Evolutionary conservation across 2,113 vertebrate genomes (phyloP).

Genomic region (Mionectes macconnelli): DNA sequence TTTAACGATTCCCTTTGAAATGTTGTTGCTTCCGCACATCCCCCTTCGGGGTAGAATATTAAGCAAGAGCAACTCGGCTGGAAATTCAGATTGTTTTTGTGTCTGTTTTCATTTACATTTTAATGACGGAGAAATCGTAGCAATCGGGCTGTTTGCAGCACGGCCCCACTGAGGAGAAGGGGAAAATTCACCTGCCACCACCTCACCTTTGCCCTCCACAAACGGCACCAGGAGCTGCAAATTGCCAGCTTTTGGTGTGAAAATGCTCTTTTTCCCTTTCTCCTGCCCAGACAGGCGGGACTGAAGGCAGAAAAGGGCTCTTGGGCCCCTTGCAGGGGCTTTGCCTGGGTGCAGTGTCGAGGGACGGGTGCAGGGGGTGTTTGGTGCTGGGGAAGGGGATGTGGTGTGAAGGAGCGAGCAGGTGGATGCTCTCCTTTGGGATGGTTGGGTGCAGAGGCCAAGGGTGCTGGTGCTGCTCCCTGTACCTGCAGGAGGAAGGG

Average conservation of each 20-base stretch:
- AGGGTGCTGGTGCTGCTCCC: not conserved
- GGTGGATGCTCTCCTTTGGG: not conserved
- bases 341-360: not conserved
- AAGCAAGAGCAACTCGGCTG: slow-evolving; percentile 70
- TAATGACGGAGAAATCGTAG: slow-evolving; percentile 40
- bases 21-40: slow-evolving; percentile 56
- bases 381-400: not conserved
- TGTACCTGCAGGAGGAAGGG: not conserved
- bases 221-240: not conserved
- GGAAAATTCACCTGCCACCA: not conserved
- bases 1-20: slow-evolving; percentile 74
- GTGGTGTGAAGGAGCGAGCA: fast-evolving
- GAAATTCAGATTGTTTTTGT: slow-evolving; percentile 71
- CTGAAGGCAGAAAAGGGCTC: not conserved
- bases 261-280: not conserved
- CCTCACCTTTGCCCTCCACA: not conserved
- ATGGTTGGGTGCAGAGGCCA: not conserved
- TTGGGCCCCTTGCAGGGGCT: not conserved
- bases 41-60: slow-evolving; percentile 69
- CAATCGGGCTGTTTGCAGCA: slow-evolving; percentile 2
- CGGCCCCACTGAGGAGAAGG: not conserved
- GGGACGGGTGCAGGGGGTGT: fast-evolving
- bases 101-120: slow-evolving; percentile 72
- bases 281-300: not conserved
- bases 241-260: not conserved